phyloP scores from a whole-genome alignment of 2,113 vertebrate species.

The Capreolus pygargus region DNA sequence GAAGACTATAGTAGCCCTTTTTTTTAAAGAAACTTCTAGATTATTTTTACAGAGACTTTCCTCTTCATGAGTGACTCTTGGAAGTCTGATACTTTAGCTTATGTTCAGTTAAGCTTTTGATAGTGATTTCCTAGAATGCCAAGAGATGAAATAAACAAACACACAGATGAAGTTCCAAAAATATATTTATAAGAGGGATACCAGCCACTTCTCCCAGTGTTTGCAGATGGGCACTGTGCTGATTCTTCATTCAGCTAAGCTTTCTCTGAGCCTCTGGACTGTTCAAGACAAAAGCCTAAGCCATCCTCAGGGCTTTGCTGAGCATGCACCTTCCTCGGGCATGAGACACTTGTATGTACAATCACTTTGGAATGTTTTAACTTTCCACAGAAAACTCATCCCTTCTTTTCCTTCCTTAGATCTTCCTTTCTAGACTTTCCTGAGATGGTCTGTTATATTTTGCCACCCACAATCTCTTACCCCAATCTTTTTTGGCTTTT shows the following conservation, averaged over 20 bases:
- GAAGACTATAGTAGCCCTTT: background rate
- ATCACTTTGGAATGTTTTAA: background rate
- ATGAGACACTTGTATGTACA: accelerated
- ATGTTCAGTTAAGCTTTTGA: background rate
- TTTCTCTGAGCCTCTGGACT: background rate
- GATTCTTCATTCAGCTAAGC: background rate
- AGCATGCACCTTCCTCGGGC: background rate
- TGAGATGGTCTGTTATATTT: background rate
- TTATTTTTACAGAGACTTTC: background rate
- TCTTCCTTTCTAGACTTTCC: background rate
- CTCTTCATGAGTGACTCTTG: background rate
- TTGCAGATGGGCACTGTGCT: background rate
- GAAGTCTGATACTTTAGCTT: background rate
- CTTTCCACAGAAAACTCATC: background rate
- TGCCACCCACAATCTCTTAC: background rate
- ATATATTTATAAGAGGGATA: background rate
- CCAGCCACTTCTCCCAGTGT: background rate
- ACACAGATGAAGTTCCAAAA: background rate
- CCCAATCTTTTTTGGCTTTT: background rate
- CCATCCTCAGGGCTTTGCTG: background rate
- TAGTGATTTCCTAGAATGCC: background rate
- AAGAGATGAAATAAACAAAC: background rate
- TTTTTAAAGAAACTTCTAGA: background rate
- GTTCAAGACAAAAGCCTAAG: background rate
- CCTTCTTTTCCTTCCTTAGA: background rate